Conservation (phyloP, 2,113 vertebrate species). For the Carassius auratus region DNA sequence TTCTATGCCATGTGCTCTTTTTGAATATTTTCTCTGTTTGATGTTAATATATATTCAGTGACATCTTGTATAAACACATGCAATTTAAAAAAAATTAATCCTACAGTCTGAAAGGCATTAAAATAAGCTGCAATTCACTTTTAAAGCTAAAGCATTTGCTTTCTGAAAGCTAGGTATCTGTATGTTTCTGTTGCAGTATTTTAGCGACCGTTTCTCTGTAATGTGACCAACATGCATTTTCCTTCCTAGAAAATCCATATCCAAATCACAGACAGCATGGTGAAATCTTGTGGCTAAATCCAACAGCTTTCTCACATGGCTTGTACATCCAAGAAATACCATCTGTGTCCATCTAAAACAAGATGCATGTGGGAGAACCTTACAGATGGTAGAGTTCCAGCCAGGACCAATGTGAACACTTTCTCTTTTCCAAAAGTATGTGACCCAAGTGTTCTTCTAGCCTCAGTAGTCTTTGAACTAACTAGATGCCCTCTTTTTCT, state of each 20-base stretch:
- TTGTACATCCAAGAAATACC: neutral
- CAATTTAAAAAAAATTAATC: neutral
- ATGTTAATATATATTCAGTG: neutral
- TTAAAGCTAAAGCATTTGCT: neutral
- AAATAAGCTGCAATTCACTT: neutral
- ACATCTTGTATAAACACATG: neutral
- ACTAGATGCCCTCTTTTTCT: neutral
- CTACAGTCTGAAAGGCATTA: neutral
- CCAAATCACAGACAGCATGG: constrained; percentile 1
- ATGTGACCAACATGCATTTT: neutral
- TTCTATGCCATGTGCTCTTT: neutral
- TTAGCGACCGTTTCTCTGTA: neutral
- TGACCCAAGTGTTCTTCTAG: neutral
- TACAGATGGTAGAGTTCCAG: neutral
- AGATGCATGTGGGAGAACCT: neutral
- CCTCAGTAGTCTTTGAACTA: neutral
- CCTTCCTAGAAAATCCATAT: neutral
- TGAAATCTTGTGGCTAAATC: neutral
- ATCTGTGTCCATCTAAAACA: neutral
- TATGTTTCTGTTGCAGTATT: neutral
- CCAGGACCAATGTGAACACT: neutral
- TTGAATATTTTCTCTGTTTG: neutral
- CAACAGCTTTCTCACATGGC: neutral
- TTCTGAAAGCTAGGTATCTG: neutral
- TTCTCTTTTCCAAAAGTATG: neutral